Evolutionary conservation across 1,140 invertebrate genomes (phyloP), one percentile per base, ranked within the genome.

Genomic region (Tyrophagus putrescentiae): DNA sequence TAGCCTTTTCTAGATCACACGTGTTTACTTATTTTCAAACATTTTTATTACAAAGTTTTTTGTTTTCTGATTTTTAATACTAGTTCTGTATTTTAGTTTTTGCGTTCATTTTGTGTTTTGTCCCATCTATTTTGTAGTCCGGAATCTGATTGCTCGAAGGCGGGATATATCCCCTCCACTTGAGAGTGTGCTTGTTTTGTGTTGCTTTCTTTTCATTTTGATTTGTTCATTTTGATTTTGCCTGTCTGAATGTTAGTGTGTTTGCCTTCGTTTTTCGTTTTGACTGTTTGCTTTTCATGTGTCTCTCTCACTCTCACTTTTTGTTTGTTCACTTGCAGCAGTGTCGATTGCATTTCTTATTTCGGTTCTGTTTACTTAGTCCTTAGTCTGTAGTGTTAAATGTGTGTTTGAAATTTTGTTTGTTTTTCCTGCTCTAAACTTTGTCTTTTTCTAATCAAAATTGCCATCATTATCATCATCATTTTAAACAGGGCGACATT

Each of bases 401-500:
- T 52, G 31, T 2, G 27, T 13, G 48, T 54, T 11, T 54, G 39
- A 23, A 34, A 25, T 48, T 21, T 21, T 6, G 18, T 48, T 48
- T 48, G 52, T 54, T 31, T 5, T 11, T 28, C 2, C 3, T 54
- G 52, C 39, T 50, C 2, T 6, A 6, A 6, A 6, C 6, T 21
- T 29, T 28, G 7, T 53, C 7, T 27, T 27, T 53, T 53, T 7
- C 23, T 21, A 29, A 57, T 16, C 18, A 29, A 57, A 11, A 13
- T 29, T 11, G n/a, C 13, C 3, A 6, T 11, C 27, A 6, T 9
- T 57, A n/a, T 23, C 7, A 13, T 7, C 9, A 16, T 57, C 7
- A 7, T 53, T 31, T 41, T 60, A 48, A 52, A 36, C 64, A 74
- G 67, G 88, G 87, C 33, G 72, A 78, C 23, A 77, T 84, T 41